These are phyloP conservation scores for Peromyscus aztecus DNA, from an alignment of 2,797 vertebrate genomes.

Conservation along the genomic window DNA sequence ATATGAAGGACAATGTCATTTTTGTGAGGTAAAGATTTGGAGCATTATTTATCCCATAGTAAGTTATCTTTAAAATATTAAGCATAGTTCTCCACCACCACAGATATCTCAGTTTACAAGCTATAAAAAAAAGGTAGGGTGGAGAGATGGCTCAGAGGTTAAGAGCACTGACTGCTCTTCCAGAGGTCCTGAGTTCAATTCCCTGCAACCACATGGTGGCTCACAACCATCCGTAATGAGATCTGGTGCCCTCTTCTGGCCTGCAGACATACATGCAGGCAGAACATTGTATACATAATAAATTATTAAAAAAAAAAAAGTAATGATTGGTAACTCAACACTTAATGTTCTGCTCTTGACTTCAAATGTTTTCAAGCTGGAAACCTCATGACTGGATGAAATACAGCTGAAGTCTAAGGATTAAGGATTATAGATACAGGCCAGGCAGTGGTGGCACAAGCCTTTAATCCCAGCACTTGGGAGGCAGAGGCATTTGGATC, in stretches of 20 bases:
- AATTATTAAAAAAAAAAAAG: not conserved
- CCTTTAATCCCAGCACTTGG: not conserved
- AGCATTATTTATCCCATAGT: conserved; percentile 16
- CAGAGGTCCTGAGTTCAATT: no score
- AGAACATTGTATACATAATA: no score
- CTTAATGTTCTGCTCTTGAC: conserved; percentile 50
- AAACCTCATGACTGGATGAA: conserved; percentile 25
- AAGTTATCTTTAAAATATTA: conserved; percentile 58
- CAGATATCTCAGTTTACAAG: conserved; percentile 8
- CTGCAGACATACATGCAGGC: no score
- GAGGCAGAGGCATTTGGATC: not conserved
- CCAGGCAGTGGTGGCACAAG: not conserved
- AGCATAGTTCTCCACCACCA: not conserved
- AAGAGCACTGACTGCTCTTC: no score
- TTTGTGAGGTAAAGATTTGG: conserved; percentile 51
- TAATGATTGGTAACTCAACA: conserved; percentile 45
- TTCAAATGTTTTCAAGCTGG: not conserved
- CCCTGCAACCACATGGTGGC: no score
- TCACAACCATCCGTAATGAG: no score
- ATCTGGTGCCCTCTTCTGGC: no score
- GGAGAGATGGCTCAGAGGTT: no score
- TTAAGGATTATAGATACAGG: conserved; percentile 36
- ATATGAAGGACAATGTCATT: conserved; percentile 2
- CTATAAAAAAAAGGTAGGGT: not conserved
- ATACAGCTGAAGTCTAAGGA: conserved; percentile 25